phyloP scores from a whole-genome alignment of 2,888 invertebrate genomes.

The Tetrapedia diversipes region DNA sequence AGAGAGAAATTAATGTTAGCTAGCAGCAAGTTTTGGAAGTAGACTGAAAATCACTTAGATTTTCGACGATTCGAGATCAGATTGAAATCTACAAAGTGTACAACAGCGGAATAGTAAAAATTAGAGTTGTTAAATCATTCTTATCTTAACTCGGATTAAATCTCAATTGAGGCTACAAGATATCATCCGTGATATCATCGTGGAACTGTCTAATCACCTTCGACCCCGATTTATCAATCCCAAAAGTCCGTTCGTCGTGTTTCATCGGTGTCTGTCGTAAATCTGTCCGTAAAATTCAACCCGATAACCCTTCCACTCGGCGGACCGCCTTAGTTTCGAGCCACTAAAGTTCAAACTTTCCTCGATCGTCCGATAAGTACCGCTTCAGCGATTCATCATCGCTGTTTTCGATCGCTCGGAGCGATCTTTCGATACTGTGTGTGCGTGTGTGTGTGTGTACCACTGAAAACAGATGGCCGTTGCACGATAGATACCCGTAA shows the following conservation, averaged over 20 bases:
- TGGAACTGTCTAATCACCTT: not conserved
- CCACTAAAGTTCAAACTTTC: conserved; percentile 32
- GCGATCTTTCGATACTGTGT: conserved; percentile 20
- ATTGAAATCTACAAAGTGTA: too few relatives aligned
- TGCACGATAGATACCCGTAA: conserved; percentile 29
- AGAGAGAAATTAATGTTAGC: too few relatives aligned
- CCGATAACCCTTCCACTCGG: conserved; percentile 2
- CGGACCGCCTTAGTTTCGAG: not conserved
- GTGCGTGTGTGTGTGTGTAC: too few relatives aligned
- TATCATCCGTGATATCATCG: not conserved
- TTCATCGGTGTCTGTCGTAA: not conserved
- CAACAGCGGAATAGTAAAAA: too few relatives aligned
- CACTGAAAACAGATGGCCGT: conserved; percentile 20
- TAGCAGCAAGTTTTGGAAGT: too few relatives aligned
- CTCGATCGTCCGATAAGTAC: conserved; percentile 25
- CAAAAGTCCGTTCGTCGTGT: not conserved
- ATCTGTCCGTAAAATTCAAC: conserved; percentile 9
- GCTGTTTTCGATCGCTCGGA: conserved; percentile 12
- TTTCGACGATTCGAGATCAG: too few relatives aligned
- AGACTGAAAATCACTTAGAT: too few relatives aligned
- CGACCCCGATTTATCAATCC: conserved; percentile 7
- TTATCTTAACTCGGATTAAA: not conserved
- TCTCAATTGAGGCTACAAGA: not conserved
- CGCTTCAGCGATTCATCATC: conserved; percentile 36
- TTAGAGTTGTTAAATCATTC: too few relatives aligned